A percentile compares a stretch with the other conserved stretches of the same genome.
phyloP scores from a whole-genome alignment of 2,797 vertebrate genomes.

The Hippoglossus hippoglossus region DNA sequence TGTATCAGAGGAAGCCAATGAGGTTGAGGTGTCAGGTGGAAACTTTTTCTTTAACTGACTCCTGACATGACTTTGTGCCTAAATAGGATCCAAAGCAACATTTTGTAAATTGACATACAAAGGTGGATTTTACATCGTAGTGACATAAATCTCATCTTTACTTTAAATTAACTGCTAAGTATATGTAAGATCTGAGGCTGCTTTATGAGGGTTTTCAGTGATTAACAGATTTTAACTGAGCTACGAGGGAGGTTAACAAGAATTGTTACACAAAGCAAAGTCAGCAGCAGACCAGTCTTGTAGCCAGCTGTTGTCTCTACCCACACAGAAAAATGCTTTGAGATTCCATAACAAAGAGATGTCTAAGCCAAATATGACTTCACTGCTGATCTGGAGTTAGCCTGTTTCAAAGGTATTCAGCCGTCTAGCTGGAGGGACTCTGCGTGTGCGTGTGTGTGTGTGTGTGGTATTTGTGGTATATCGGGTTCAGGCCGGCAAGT shows the following conservation, averaged over 20 bases:
- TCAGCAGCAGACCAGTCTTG: constrained; percentile 11
- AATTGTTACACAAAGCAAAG: constrained; percentile 12
- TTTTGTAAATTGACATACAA: too few relatives aligned
- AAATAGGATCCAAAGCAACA: too few relatives aligned
- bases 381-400: constrained; percentile 49
- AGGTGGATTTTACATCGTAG: too few relatives aligned
- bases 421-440: neutral
- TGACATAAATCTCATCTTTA: too few relatives aligned
- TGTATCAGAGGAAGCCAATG: too few relatives aligned
- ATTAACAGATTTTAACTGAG: constrained; percentile 3
- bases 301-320: constrained; percentile 28
- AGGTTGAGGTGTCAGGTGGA: too few relatives aligned
- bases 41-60: too few relatives aligned
- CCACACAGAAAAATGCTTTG: constrained; percentile 25
- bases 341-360: constrained; percentile 55
- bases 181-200: too few relatives aligned
- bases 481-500: constrained; percentile 34
- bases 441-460: neutral
- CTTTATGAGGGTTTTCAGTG: too few relatives aligned
- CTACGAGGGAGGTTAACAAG: neutral
- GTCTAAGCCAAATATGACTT: constrained; percentile 50
- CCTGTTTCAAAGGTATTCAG: constrained; percentile 31
- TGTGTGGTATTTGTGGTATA: constrained; percentile 25
- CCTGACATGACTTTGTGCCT: too few relatives aligned
- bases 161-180: too few relatives aligned